These are phyloP conservation scores for Ranitomeya variabilis DNA, from an alignment of 2,113 vertebrate species.

Conservation along the genomic window DNA sequence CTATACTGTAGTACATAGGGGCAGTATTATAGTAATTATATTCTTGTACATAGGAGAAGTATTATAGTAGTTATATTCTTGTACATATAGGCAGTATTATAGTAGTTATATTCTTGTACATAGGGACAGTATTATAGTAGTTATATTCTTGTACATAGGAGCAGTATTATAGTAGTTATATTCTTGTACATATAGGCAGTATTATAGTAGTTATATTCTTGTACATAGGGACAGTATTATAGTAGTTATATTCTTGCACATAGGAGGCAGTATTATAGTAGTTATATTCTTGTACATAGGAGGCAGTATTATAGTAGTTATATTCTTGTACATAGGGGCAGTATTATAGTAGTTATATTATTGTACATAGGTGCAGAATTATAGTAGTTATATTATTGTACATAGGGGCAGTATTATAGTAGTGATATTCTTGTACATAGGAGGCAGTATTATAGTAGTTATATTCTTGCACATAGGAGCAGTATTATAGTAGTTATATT, in stretches of 20 bases:
- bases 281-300: not conserved
- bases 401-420: not conserved
- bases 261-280: not conserved
- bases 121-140: not conserved
- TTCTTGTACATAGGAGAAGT: not conserved
- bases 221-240: not conserved
- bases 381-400: not conserved
- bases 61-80: not conserved
- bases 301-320: not conserved
- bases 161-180: not conserved
- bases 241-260: not conserved
- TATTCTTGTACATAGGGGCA: not conserved
- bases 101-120: not conserved
- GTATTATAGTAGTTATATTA: not conserved
- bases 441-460: not conserved
- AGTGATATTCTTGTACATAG: not conserved
- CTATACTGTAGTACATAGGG: not conserved
- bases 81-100: not conserved
- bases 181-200: not conserved
- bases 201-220: not conserved
- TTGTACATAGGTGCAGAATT: not conserved
- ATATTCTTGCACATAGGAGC: not conserved
- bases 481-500: slow-evolving; percentile 1
- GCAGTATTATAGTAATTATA: not conserved
- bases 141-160: not conserved